Base-by-base conservation (phyloP, 2,113 vertebrate species). In the Eidolon helvum region DNA sequence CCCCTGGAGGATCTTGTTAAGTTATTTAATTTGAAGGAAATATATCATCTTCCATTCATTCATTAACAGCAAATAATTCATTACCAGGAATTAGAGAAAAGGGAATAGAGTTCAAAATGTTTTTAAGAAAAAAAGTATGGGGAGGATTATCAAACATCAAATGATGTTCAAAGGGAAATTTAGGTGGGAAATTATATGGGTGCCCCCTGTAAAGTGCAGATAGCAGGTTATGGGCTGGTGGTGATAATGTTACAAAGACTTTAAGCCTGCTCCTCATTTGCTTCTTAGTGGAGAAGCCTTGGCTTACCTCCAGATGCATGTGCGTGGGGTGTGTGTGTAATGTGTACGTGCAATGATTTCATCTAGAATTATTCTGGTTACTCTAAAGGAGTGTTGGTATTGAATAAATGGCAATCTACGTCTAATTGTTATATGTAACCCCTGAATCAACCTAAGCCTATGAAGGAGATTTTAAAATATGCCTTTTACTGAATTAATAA, bases 1-100 rank as follows among this genome's bases (percentile, higher is more conserved):
- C 18, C 87, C 69, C 53, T 38, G 19, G 83, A 94, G 68, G 38
- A 57, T 7, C 33, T 78, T 59, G 50, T 74, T 95, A 74, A 79
- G 91, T 68, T 94, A 75, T 87, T 86, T 94, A 83, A 90, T 33
- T 69, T 82, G 77, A 93, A 26, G 66, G n/a, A 65, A 86, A 63
- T n/a, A 57, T n/a, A 43, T 88, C 28, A 68, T 75, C 57, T 45
- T 61, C 35, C n/a, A 45, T 43, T 88, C 78, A 50, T 33, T 68
- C 26, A 90, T 88, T 95, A 95, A 79, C 40, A 91, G 6, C 19
- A 30, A 65, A 80, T 65, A 66, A 50, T 78, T 71, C 18, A 82
- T 78, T 30, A 55, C 59, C 33, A 95, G 50, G 28, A 53, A 35
- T 63, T 28, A 6, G 30, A 95, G 40, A 19, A 88, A 80, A 82